Evolutionary conservation across 2,797 vertebrate species (phyloP), one percentile per base, ranked within the genome.

Genomic region (Gymnoscopelus microlampas): DNA sequence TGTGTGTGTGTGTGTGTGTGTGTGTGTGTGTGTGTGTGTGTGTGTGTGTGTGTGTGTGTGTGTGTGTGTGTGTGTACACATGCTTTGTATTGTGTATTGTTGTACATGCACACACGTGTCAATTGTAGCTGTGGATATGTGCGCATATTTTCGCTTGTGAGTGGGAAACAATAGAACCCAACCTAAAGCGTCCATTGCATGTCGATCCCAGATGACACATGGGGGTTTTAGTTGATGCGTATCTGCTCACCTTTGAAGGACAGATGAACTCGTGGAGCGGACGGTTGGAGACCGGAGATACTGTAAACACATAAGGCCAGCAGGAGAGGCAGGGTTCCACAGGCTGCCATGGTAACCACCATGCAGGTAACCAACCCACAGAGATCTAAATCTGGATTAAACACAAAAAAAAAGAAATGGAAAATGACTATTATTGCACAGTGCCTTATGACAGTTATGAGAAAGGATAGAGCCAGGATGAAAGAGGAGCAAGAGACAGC

Each of bases 231-330:
- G 69, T 63, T 63, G 53, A 74, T 77, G 63, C 73, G 67, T 59
- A 29, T 51, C 57, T 63, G 76, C 91, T 92, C 89, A 94, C 93
- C 94, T 94, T 94, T 94, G 86, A 93, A 94, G 74, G 92, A 87
- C 85, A 94, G 91, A 76, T 87, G 91, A 65, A 94, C 92, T 86
- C 94, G 78, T 3, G 94, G 92, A 50, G 93, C 81, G 2, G 90
- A 91, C 82, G 91, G 92, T 80, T 91, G 93, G 86, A 91, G 83
- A 85, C 83, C 87, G 63, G 58, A 86, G 84, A 85, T 85, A 86
- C 83, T 72, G 73, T 85, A 93, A 88, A 93, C 91, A 86, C 90
- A 93, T 7, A 91, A 51, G 82, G 89, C 88, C 83, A 91, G 87
- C 86, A 94, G 88, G 75, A 93, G 86, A 80, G 93, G 86, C 32